phyloP scores from a whole-genome alignment of 2,888 invertebrate genomes.

The Cyclophora albipunctata region DNA sequence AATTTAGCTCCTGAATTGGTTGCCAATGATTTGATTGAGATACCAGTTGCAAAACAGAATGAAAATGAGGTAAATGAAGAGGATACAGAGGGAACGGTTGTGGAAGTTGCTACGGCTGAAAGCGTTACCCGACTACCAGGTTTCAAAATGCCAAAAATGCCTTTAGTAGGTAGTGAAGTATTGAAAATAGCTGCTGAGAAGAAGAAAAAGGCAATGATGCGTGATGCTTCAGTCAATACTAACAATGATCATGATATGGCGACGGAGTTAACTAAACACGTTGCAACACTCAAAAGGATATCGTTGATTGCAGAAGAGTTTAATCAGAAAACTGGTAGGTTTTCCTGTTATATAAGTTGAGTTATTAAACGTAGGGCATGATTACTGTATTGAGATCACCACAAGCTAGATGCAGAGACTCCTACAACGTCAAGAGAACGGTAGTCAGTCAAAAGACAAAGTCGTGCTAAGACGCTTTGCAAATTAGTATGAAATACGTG shows the following conservation, averaged over 20 bases:
- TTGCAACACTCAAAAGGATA: slow-evolving; percentile 54
- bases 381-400: too few species aligned
- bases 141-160: slow-evolving; percentile 63
- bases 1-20: slow-evolving; percentile 50
- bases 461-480: too few species aligned
- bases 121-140: slow-evolving; percentile 7
- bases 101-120: slow-evolving; percentile 16
- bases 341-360: too few species aligned
- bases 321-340: slow-evolving; percentile 62
- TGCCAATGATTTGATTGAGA: slow-evolving; percentile 37
- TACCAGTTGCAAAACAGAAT: slow-evolving; percentile 14
- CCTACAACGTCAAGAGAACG: too few species aligned
- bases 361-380: too few species aligned
- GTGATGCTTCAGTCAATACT: slow-evolving; percentile 51
- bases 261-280: slow-evolving; percentile 51
- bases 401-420: too few species aligned
- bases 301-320: slow-evolving; percentile 69
- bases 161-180: slow-evolving; percentile 48
- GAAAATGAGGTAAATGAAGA: slow-evolving; percentile 4
- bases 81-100: slow-evolving; percentile 10
- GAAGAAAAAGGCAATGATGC: slow-evolving; percentile 26
- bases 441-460: too few species aligned
- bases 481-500: too few species aligned
- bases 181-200: slow-evolving; percentile 40
- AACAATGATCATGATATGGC: slow-evolving; percentile 52